Conservation (phyloP, 30 jellyfish, hydroid and myxozoan species). For the Nemopilema nomurai region DNA sequence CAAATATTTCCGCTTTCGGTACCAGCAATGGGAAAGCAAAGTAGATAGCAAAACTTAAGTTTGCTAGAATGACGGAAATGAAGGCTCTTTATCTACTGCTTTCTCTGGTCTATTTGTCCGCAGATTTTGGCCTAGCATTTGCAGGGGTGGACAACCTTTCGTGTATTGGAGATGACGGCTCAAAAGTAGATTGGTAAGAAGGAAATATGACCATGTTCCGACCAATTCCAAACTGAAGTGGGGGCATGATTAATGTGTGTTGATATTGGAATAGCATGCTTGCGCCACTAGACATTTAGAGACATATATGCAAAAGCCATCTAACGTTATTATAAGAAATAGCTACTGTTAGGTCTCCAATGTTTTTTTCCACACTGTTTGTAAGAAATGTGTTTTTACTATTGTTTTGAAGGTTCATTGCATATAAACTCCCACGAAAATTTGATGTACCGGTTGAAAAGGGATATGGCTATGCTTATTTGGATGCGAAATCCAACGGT, state of each 20-base stretch:
- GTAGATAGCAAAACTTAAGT: background rate
- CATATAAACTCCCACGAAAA: constrained; percentile 80
- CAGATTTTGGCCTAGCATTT: background rate
- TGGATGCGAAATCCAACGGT: constrained; percentile 63
- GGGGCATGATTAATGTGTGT: no score
- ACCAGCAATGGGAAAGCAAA: background rate
- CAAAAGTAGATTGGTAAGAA: constrained; percentile 73
- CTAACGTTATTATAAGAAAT: no score
- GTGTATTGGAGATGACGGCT: constrained; percentile 77
- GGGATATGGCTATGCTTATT: constrained; percentile 81
- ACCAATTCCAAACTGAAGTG: no score
- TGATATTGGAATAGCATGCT: no score
- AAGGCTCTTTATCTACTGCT: background rate
- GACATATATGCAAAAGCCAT: no score
- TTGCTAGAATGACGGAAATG: background rate
- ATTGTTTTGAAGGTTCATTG: constrained; percentile 42
- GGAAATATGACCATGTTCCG: no score
- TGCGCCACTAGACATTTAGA: no score
- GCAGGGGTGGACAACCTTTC: constrained; percentile 6
- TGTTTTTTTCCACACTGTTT: no score
- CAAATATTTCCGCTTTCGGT: background rate
- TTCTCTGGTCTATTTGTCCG: background rate
- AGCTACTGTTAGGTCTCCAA: no score
- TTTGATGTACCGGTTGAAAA: constrained; percentile 35
- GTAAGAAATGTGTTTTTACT: background rate